Base-by-base conservation (phyloP, 2,113 vertebrate genomes). In the Prionailurus bengalensis region DNA sequence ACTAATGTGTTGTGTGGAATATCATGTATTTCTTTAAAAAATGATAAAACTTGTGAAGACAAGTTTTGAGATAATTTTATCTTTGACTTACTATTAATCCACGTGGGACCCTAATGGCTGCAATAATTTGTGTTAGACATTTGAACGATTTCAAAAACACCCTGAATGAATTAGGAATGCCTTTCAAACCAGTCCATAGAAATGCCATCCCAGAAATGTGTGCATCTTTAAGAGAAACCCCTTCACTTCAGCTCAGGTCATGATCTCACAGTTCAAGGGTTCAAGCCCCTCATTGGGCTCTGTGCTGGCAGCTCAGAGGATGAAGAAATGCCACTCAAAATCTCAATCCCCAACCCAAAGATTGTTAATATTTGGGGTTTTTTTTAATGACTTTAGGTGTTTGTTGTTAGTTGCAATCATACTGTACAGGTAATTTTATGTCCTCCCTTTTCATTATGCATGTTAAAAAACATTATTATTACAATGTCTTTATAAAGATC, bases 61-160 rank as follows among this genome's bases (percentile, higher is more conserved):
- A 42, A 65, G 45, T 39, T 73, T 79, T 78, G 10, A 74, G 14
- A 53, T 85, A n/a, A 39, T 45, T 51, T 51, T 88, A 36, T 36
- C 33, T 21, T 80, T 73, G 45, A 89, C 10, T 61, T 82, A 33
- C 8, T 36, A 4, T 61, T 85, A 93, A 78, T 87, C 33, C 15
- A 65, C 17, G 3, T 63, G 23, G 8, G 21, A 66, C 85, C 53
- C 71, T 42, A 92, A 68, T 21, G 61, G 55, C 31, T 31, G 13
- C 31, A 55, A 5, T 55, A n/a, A 61, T 31, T 48, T 70, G 91
- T 65, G 33, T 65, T 86, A 66, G 31, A 36, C 19, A 61, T 74
- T 68, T 58, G 17, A 85, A 63, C 39, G 86, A 45, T 91, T 93
- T 96, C 16, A 76, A 55, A 91, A 89, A 51, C n/a, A 66, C 76